Evolutionary conservation across 1,140 invertebrate species (phyloP).

Genomic region (Drosophila grimshawi): DNA sequence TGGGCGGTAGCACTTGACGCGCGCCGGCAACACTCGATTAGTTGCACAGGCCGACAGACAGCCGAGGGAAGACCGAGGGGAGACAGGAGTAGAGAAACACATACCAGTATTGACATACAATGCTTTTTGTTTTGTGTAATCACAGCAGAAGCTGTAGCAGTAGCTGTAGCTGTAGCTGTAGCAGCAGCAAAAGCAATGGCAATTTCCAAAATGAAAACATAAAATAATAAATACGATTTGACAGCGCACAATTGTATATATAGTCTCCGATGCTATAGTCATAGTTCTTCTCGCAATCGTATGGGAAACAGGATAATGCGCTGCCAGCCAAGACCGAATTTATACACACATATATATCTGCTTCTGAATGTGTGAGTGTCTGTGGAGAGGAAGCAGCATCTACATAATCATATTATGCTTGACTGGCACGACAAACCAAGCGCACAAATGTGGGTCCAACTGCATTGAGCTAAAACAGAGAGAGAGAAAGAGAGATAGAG

Average conservation of each 20-base stretch:
- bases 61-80: not conserved
- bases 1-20: slow-evolving; percentile 68
- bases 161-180: slow-evolving; percentile 1
- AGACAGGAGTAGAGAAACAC: slow-evolving; percentile 42
- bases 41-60: slow-evolving; percentile 50
- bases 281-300: not conserved
- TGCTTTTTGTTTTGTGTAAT: slow-evolving; percentile 78
- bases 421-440: slow-evolving; percentile 81
- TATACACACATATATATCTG: slow-evolving; percentile 11
- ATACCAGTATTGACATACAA: slow-evolving; percentile 73
- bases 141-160: slow-evolving; percentile 51
- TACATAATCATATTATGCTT: slow-evolving; percentile 83
- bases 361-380: slow-evolving; percentile 14
- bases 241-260: slow-evolving; percentile 54
- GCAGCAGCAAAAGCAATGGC: slow-evolving; percentile 54
- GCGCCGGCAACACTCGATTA: slow-evolving; percentile 78
- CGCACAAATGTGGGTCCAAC: slow-evolving; percentile 81
- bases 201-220: slow-evolving; percentile 83
- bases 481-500: not conserved
- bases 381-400: slow-evolving; percentile 53
- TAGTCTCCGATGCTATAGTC: no score
- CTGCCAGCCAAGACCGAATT: slow-evolving; percentile 15
- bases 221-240: slow-evolving; percentile 82
- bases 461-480: slow-evolving; percentile 62
- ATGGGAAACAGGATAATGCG: slow-evolving; percentile 16